Evolutionary conservation across 2,888 invertebrate species (phyloP), one percentile per base, ranked within the genome.

Genomic region (Cantharis flavilabris): DNA sequence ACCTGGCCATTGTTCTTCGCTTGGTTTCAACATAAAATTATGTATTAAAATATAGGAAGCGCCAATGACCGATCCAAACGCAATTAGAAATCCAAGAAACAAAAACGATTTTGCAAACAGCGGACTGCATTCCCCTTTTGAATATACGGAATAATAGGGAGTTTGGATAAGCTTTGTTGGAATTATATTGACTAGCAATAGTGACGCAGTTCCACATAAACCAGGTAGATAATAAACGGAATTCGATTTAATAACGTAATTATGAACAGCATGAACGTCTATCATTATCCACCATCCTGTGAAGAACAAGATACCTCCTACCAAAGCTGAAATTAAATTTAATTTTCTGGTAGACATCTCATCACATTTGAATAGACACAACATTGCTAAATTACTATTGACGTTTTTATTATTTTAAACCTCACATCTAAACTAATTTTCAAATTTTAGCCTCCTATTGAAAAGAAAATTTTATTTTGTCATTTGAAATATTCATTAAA

Each of bases 221-320:
- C 83, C 84, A 23, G 86, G 85, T 9, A 84, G 69, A 30, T 82
- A 79, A 76, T 85, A 85, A n/a, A 80, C 26, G 75, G 49, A 77
- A 16, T 79, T 70, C n/a, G 77, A 30, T 5, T 72, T 33, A 20
- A 83, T 76, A 5, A 80, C 72, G 23, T 74, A 65, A n/a, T 67
- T 71, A 71, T 81, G 75, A 23, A 79, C 71, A 0, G 80, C 75
- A 63, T 81, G 77, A n/a, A 82, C 77, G 72, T 85, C 84, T n/a
- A 84, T 82, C 76, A 85, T 79, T n/a, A 85, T 71, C 85, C 86
- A 86, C 86, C 86, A 86, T 10, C 84, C 86, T 20, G 65, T 63
- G 75, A 83, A 85, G 77, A 86, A 85, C 30, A 85, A 63, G 9
- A 82, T n/a, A 33, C 84, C 82, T 9, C 84, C 79, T 16, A 81